Evolutionary conservation across 2,113 vertebrate species (phyloP).

Genomic region (Axis porcinus): DNA sequence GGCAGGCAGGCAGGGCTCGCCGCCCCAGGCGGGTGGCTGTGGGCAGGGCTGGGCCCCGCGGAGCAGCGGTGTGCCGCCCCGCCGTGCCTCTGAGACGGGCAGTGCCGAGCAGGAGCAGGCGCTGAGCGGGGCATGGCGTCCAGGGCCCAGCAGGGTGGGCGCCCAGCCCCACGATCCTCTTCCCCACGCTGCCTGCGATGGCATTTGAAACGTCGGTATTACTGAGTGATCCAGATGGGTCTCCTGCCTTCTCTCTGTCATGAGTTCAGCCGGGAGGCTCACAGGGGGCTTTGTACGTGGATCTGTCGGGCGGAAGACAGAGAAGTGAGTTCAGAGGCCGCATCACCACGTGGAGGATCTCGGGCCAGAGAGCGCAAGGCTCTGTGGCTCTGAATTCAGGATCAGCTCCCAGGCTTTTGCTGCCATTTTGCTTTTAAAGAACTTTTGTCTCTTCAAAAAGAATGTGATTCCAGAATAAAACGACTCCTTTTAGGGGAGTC

Average conservation of each 20-base stretch:
- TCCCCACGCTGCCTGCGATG: rapidly evolving
- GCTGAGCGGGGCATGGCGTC: neutral
- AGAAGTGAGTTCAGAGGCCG: rapidly evolving
- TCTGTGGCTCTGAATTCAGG: neutral
- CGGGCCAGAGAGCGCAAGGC: rapidly evolving
- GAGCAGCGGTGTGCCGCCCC: neutral
- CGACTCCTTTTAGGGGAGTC: neutral
- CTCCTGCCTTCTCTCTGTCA: neutral
- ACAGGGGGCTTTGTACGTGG: neutral
- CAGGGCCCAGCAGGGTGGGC: rapidly evolving
- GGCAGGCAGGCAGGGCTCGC: neutral
- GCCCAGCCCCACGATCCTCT: neutral
- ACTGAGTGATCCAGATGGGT: neutral
- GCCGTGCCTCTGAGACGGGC: neutral
- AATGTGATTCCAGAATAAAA: neutral
- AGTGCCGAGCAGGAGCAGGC: neutral
- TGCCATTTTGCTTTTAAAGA: neutral
- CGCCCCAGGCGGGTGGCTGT: neutral
- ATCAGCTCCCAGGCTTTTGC: neutral
- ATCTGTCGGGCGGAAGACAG: neutral
- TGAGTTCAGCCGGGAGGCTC: neutral
- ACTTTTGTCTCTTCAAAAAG: neutral
- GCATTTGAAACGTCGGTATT: rapidly evolving
- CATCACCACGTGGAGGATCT: neutral
- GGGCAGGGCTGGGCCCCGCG: neutral